Conservation (phyloP, 2,113 vertebrate species). For the Hemiscyllium ocellatum region DNA sequence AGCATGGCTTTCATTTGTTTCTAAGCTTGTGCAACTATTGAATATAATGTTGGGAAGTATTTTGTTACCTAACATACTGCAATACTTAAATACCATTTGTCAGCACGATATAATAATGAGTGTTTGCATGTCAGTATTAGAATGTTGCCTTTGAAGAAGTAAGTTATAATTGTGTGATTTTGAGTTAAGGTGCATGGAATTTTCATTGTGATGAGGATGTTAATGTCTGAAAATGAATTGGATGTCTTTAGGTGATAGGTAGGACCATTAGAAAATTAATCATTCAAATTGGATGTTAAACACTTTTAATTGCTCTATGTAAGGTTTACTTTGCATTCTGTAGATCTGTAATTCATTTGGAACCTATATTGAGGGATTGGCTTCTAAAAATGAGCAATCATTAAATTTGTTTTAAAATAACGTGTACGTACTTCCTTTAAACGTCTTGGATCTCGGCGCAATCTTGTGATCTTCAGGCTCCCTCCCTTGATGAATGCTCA, state of each 20-base stretch:
- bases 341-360: background rate
- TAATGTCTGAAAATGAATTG: background rate
- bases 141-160: background rate
- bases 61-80: background rate
- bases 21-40: conserved; percentile 9
- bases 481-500: background rate
- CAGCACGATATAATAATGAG: background rate
- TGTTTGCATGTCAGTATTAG: background rate
- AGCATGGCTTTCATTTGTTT: background rate
- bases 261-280: background rate
- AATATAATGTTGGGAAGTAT: background rate
- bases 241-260: background rate
- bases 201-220: background rate
- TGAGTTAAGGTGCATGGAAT: background rate
- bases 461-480: background rate
- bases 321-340: background rate
- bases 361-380: background rate
- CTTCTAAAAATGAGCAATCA: background rate
- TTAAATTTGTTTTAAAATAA: background rate
- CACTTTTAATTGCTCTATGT: background rate
- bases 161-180: background rate
- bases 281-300: background rate
- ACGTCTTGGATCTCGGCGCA: background rate
- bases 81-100: background rate
- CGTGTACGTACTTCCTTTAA: too few relatives aligned